These are phyloP conservation scores for Felis catus DNA, from an alignment of 2,113 vertebrate species.

Conservation along the genomic window F.catus_Fca126_mat1.0 CM031417.1:123392501-123393000, in stretches of 20 bases:
- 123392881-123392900: neutral
- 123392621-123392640: neutral
- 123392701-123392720: neutral
- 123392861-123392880: neutral
- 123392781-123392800: fast-evolving
- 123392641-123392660: neutral
- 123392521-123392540: too few relatives aligned
- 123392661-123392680: neutral
- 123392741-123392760: neutral
- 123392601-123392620: too few relatives aligned
- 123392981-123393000: neutral
- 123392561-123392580: too few relatives aligned
- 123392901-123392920: neutral
- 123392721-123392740: neutral
- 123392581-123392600: too few relatives aligned
- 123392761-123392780: neutral
- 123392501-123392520: too few relatives aligned
- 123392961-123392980: neutral
- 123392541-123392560: too few relatives aligned
- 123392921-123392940: neutral
- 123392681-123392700: neutral
- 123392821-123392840: too few relatives aligned
- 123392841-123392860: neutral
- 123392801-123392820: neutral
- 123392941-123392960: neutral